phyloP scores from a whole-genome alignment of 2,888 invertebrate species.

The Hofmannophila pseudospretella region DNA sequence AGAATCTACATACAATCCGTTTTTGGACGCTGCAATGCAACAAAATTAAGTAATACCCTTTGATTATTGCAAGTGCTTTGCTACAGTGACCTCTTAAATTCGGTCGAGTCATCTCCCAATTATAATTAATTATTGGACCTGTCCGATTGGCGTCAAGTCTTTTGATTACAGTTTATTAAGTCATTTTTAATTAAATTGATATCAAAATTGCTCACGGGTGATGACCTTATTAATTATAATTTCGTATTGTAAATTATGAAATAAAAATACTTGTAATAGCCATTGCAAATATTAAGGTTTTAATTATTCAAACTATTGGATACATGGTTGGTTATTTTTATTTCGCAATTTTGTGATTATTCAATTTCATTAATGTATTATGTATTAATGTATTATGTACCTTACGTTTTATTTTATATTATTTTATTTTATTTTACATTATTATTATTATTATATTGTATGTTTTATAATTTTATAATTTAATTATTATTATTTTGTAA shows the following conservation, averaged over 20 bases:
- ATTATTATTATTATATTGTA: too few relatives aligned
- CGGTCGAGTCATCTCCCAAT: constrained; percentile 27
- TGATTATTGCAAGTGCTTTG: constrained; percentile 17
- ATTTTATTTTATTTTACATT: too few relatives aligned
- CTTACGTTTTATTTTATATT: too few relatives aligned
- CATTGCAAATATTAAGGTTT: too few relatives aligned
- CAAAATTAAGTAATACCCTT: constrained; percentile 18
- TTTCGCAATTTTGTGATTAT: too few relatives aligned
- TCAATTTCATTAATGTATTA: too few relatives aligned
- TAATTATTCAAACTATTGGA: too few relatives aligned
- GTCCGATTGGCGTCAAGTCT: constrained; percentile 37
- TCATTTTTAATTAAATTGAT: constrained; percentile 8
- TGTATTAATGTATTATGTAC: too few relatives aligned
- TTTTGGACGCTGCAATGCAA: not conserved
- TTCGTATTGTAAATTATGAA: not conserved
- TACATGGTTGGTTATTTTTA: too few relatives aligned
- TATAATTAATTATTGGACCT: constrained; percentile 40
- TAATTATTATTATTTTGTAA: too few relatives aligned
- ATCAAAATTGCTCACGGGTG: constrained; percentile 18
- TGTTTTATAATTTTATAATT: too few relatives aligned
- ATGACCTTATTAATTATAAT: constrained; percentile 17
- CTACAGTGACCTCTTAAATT: constrained; percentile 21
- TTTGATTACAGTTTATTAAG: constrained; percentile 16
- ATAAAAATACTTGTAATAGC: too few relatives aligned
- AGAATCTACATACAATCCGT: not conserved